A percentile compares a stretch with the other conserved stretches of the same genome.
Evolutionary conservation across 2,113 vertebrate species (phyloP).

Genomic region (Ploceus nigricollis): DNA sequence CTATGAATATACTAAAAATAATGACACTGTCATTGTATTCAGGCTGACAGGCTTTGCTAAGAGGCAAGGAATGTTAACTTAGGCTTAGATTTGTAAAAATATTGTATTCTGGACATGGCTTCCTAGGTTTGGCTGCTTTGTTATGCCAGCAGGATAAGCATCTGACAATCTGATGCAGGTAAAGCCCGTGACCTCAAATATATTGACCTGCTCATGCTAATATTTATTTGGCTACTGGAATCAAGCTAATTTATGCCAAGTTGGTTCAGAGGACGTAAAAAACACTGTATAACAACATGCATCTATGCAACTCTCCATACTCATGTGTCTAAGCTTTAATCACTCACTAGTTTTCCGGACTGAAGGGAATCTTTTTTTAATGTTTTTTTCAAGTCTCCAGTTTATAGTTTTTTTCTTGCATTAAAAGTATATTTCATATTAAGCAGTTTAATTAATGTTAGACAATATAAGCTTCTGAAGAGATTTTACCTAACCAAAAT

Average conservation of each 20-base stretch:
- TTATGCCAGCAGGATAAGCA: background rate
- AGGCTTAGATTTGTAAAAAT: background rate
- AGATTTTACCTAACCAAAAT: background rate
- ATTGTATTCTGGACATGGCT: background rate
- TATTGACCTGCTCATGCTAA: background rate
- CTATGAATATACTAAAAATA: background rate
- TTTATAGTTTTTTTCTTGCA: background rate
- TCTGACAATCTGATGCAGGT: background rate
- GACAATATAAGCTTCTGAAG: background rate
- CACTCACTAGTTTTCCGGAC: background rate
- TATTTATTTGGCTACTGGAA: background rate
- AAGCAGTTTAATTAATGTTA: background rate
- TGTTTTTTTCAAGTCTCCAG: fast-evolving
- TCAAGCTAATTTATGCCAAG: background rate
- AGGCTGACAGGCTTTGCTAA: background rate
- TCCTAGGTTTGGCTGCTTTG: background rate
- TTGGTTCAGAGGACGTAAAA: background rate
- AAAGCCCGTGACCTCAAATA: background rate
- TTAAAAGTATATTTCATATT: background rate
- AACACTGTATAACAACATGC: background rate
- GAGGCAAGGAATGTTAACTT: background rate
- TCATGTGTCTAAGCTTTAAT: background rate
- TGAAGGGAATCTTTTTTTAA: background rate
- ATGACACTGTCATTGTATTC: background rate
- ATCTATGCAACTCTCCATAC: background rate